Base-by-base conservation (phyloP, 2,888 invertebrate species). In the Cephus nigrinus region DNA sequence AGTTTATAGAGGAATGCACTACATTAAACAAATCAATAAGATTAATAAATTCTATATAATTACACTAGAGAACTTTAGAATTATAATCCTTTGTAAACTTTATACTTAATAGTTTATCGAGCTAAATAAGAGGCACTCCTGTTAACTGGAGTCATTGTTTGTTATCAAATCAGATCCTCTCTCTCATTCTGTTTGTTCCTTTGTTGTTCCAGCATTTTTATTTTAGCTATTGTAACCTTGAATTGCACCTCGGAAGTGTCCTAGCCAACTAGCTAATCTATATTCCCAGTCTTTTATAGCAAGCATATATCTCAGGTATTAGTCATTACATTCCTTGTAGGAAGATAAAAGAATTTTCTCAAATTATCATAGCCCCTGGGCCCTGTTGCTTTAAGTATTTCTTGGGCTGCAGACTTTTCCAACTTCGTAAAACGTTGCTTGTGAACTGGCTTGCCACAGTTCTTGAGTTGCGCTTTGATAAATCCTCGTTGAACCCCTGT, bases 291-390 rank as follows among this genome's bases (percentile, higher is more conserved):
- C 55, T 55, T 55, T 23, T 9, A 23, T 23, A 23, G 55, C 55
- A 55, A 55, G 23, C 55, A 23, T 23, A 55, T 55, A 55, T 55
- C 55, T 71, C 33, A 74, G 33, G 33, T 74, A n/a, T 74, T 74
- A n/a, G 74, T 74, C 12, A 74, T 34, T 15, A 74, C 11, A 0
- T 40, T 74, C 33, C 35, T 34, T 33, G 74, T 32, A 69, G 78
- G 78, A 69, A 78, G 76, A 11, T 76, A 40, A 69, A 78, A 78
- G 3, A 78, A 15, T 68, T 78, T 78, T 55, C 78, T 78, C 69
- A 78, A 74, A 40, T 76, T 78, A 78, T 68, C 76, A 73, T 78
- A 78, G 30, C 78, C 78, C 69, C 69, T 76, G 15, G 74, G 76
- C 11, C 76, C 76, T 12, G 69, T 69, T 69, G 76, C 76, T 68